Conservation (phyloP, 2,113 vertebrate genomes). For the Protomyctophum bolini region DNA sequence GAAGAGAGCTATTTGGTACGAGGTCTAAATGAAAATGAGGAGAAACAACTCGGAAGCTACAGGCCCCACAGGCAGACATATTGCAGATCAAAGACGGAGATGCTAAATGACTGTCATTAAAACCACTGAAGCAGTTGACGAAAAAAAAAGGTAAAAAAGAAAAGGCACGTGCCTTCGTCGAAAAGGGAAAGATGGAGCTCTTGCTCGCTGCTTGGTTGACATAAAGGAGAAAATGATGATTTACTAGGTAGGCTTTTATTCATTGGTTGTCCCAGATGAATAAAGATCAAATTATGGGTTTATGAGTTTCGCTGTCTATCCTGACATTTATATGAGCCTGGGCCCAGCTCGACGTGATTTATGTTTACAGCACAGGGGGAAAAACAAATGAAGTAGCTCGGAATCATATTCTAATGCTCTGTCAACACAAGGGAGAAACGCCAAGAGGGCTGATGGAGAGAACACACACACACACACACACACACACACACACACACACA, state of each 20-base stretch:
- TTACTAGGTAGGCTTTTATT: constrained; percentile 66
- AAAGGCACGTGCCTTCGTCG: too few relatives aligned
- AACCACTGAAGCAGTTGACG: too few relatives aligned
- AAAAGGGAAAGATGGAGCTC: neutral
- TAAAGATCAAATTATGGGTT: constrained; percentile 77
- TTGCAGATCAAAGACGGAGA: constrained; percentile 3
- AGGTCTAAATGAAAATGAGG: neutral
- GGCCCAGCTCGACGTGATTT: constrained; percentile 64
- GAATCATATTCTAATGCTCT: constrained; percentile 57
- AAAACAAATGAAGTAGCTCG: constrained; percentile 65
- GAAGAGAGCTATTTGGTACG: neutral
- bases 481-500: neutral
- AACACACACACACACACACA: neutral
- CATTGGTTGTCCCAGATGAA: constrained; percentile 70
- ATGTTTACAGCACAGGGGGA: constrained; percentile 56
- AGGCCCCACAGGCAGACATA: neutral
- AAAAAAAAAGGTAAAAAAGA: too few relatives aligned
- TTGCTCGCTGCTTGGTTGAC: constrained; percentile 37
- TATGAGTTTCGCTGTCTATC: constrained; percentile 73
- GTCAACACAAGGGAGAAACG: constrained; percentile 28
- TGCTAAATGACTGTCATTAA: constrained; percentile 3
- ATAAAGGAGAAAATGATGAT: constrained; percentile 69
- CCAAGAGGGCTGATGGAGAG: constrained; percentile 29
- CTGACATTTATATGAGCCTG: constrained; percentile 75
- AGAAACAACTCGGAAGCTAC: neutral